Percentiles rank a stretch among this genome's conserved stretches.
phyloP scores from a whole-genome alignment of 1,140 invertebrate genomes.

The Lineus longissimus region DNA sequence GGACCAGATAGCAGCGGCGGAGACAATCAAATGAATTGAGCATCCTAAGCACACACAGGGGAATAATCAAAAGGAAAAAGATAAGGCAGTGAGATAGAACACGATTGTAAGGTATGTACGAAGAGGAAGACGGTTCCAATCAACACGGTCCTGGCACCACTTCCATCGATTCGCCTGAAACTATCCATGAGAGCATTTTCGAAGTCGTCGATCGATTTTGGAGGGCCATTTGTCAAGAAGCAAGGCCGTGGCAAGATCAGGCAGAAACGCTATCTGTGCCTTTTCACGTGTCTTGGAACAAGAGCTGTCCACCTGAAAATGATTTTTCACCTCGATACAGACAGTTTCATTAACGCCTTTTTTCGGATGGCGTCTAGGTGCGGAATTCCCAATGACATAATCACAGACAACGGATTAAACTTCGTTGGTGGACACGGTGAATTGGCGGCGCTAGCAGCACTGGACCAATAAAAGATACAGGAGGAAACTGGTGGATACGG shows the following conservation, averaged over 20 bases:
- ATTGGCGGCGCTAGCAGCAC: not conserved
- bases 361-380: not conserved
- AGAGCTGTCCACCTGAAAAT: conserved; percentile 18
- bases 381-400: conserved; percentile 8
- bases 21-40: no score
- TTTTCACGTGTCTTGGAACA: conserved; percentile 16
- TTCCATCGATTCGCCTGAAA: no score
- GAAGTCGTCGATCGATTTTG: conserved; percentile 9
- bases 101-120: no score
- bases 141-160: not conserved
- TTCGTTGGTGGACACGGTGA: conserved; percentile 13
- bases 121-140: no score
- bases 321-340: conserved; percentile 6
- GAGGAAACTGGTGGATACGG: no score
- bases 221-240: conserved; percentile 11
- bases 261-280: conserved; percentile 14
- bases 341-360: conserved; percentile 11
- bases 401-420: conserved; percentile 18
- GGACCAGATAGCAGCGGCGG: no score
- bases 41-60: no score
- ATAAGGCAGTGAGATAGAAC: no score
- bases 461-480: not conserved
- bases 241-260: conserved; percentile 10
- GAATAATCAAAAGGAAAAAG: no score
- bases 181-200: no score